A percentile compares a stretch with the other conserved stretches of the same genome.
Evolutionary conservation across 2,797 vertebrate species (phyloP).

Genomic region (Peromyscus melanophrys): DNA sequence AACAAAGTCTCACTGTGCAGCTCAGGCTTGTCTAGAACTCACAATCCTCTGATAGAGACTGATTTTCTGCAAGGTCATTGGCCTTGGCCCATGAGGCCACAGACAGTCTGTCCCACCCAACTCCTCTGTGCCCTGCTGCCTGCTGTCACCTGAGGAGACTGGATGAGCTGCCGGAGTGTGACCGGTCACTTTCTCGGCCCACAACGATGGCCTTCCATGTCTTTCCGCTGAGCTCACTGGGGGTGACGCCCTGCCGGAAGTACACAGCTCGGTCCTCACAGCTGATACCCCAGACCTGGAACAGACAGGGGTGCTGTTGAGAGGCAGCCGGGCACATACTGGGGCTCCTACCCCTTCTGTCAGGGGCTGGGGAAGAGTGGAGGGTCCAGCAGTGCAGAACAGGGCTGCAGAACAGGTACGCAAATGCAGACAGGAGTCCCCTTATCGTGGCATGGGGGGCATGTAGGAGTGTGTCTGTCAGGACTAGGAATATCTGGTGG

Average conservation of each 20-base stretch:
- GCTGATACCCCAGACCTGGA: slow-evolving; percentile 95
- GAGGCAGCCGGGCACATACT: not conserved
- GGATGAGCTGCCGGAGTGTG: slow-evolving; percentile 93
- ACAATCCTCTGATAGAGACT: not conserved
- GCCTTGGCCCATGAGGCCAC: not conserved
- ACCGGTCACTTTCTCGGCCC: slow-evolving; percentile 93
- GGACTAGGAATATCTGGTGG: not conserved
- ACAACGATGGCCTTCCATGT: slow-evolving; percentile 94
- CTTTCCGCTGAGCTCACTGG: slow-evolving; percentile 97
- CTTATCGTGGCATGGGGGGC: accelerated
- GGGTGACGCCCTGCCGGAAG: slow-evolving; percentile 96
- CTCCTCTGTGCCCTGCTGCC: accelerated
- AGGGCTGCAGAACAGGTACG: not conserved
- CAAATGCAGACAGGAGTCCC: not conserved
- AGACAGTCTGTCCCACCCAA: accelerated
- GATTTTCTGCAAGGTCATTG: not conserved
- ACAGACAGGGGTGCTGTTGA: slow-evolving; percentile 6
- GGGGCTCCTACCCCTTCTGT: not conserved
- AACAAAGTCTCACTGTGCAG: no score
- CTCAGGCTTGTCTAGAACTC: not conserved
- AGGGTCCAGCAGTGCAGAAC: accelerated
- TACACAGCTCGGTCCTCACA: slow-evolving; percentile 94
- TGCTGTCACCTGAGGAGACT: slow-evolving; percentile 93
- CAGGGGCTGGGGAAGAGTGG: not conserved
- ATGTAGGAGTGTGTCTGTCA: accelerated